Base-by-base conservation (phyloP, 2,888 invertebrate genomes). In the Phyllotreta striolata region DNA sequence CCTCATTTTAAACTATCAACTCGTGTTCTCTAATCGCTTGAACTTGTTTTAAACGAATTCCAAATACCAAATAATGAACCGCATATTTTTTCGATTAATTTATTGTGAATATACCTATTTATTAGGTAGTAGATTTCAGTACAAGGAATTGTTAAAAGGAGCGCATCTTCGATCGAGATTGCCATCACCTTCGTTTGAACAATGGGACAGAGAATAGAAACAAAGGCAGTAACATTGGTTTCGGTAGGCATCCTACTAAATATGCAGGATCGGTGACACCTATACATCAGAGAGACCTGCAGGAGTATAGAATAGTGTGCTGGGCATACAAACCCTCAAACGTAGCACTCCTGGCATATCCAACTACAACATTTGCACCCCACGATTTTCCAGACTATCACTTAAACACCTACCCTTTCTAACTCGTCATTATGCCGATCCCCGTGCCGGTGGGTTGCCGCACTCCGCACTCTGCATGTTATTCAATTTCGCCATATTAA, bases 231-330 rank as follows among this genome's bases (percentile, higher is more conserved):
- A 34, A 55, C 55, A 43, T 47, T 58, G 47, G 58, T 58, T 58
- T 40, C 47, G 58, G 58, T 49, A 49, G 58, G 34, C 56, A 51
- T 58, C 58, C 77, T 76, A 75, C 76, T 79, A 79, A 79, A 79
- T 79, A 79, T 78, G 75, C 78, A 78, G 77, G 77, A 77, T 76
- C 74, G 74, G 75, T 75, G 77, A 77, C 78, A 79, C 76, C 77
- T 76, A 79, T 79, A 78, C 75, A 79, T 79, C 77, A 79, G 75
- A 72, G 71, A 73, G 74, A 74, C 75, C 76, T 74, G 70, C 64
- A 68, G 71, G 58, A 58, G 49, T 58, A 58, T 39, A 35, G 66
- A 69, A 70, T 66, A 72, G 70, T 73, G 73, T 73, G 74, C 72
- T 57, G 68, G 69, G 76, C 75, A 76, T 77, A 77, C 76, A 72